These are phyloP conservation scores for Nowickia ferox DNA, from an alignment of 2,888 invertebrate genomes.

Conservation along the genomic window DNA sequence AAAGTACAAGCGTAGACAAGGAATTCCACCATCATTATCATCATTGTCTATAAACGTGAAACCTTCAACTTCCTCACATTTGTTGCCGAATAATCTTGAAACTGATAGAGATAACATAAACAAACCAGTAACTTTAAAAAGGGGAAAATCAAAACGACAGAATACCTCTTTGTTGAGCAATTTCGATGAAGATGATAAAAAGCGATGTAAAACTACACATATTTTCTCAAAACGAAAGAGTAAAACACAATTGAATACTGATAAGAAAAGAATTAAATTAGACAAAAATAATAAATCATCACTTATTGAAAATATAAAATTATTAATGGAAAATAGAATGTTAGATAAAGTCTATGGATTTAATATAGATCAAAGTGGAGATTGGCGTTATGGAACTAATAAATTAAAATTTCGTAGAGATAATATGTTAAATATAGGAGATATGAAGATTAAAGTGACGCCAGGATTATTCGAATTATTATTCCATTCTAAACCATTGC, in stretches of 20 bases:
- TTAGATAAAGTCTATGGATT: slow-evolving; percentile 37
- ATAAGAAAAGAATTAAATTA: slow-evolving; percentile 8
- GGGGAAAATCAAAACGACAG: slow-evolving; percentile 8
- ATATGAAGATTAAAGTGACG: neutral
- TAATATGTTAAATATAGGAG: neutral
- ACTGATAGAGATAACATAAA: neutral
- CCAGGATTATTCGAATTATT: neutral
- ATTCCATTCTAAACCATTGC: neutral
- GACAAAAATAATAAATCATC: too few relatives aligned
- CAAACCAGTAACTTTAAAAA: neutral
- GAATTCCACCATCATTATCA: neutral
- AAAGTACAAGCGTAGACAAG: neutral
- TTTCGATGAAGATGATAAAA: too few relatives aligned
- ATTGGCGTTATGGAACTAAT: slow-evolving; percentile 32
- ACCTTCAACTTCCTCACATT: slow-evolving; percentile 1
- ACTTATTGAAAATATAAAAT: too few relatives aligned
- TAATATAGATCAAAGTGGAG: slow-evolving; percentile 6
- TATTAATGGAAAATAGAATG: too few relatives aligned
- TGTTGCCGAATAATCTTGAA: neutral
- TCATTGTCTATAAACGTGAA: neutral
- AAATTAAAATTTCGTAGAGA: slow-evolving; percentile 27
- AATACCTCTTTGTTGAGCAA: neutral
- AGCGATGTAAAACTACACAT: slow-evolving; percentile 7
- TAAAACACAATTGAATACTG: neutral
- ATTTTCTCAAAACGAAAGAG: slow-evolving; percentile 14